Evolutionary conservation across 2,888 invertebrate genomes (phyloP), one percentile per base, ranked within the genome.

Genomic region (Cyclophora punctaria): DNA sequence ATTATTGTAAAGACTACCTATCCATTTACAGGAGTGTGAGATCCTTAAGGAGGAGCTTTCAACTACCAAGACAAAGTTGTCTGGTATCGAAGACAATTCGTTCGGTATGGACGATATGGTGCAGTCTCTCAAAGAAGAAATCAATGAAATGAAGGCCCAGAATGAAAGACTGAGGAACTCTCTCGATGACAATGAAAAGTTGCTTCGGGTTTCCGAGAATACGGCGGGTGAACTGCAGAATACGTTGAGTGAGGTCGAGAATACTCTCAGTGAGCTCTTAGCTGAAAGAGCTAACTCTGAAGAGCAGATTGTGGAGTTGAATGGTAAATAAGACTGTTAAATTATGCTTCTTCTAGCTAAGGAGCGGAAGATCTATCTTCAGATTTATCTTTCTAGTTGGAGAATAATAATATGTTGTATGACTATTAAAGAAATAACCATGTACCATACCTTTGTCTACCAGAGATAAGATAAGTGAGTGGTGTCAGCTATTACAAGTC

Each of bases 161-260:
- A 88, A 94, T 72, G 94, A 93, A 48, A 92, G 95, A 73, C 85
- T 94, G 33, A 80, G 90, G 48, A 89, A 77, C 56, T 90, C 71
- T 69, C 93, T 67, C 91, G 95, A 84, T 91, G 93, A 89, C 91
- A 90, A 87, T 64, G 87, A 88, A 55, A 88, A 87, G 56, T 64
- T 89, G 45, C 75, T 88, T 2, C 66, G 91, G 71, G 91, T 96
- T 69, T 89, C 96, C 44, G 95, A 96, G 76, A 93, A 92, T 66
- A 94, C 95, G 0, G 94, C 95, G 0, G 94, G 95, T 64, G 94
- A 95, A 44, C 82, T 96, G 58, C 96, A 96, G 76, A 92, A 93
- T 51, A 94, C 95, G 57, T 91, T 92, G 56, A 90, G 93, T 1
- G 89, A 87, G 45, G 90, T 96, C 45, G 96, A 96, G 72, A 92